Base-by-base conservation (phyloP, 1,140 invertebrate genomes). In the Drosophila malerkotliana region DNA sequence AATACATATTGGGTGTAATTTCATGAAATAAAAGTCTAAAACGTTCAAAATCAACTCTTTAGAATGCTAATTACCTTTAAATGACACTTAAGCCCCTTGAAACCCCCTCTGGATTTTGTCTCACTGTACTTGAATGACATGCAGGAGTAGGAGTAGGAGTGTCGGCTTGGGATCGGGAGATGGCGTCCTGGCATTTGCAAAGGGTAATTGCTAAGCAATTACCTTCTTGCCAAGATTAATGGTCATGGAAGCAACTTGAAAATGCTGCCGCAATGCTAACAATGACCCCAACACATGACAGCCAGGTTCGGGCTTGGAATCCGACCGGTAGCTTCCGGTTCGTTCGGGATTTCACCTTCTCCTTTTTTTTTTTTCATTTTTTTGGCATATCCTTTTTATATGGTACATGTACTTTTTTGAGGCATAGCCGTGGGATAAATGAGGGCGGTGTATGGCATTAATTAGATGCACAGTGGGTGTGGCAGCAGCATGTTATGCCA, bases 141-240 rank as follows among this genome's bases (percentile, higher is more conserved):
- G 9, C 44, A 26, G 32, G 48, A 26, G 14, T 4, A 4, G 34
- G 34, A 37, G 34, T 10, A 12, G 3, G 12, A 30, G 9, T 21
- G 55, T 8, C 39, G 5, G 12, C 4, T 52, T 63, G 48, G 63
- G 15, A 34, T 52, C 44, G 60, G 62, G 44, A 51, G 59, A 6
- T 32, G 30, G 21, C 21, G 55, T 49, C 28, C 1, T 51, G 32
- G n/a, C 45, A 56, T 37, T 61, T 87, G 69, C 83, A 78, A 66
- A 76, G 76, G 83, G 83, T 87, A 87, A 87, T 87, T 87, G 83
- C 79, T 88, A 77, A 88, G 83, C 83, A 87, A 87, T 87, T 87
- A 87, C 82, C 82, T 82, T 83, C 79, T 88, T 87, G 81, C 77
- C 56, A 85, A 87, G 82, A 87, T 84, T 84, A 84, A 84, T 84